Percentiles rank a stretch among this genome's conserved stretches.
Conservation (phyloP, 2,888 invertebrate genomes). For the Latrodectus elegans region DNA sequence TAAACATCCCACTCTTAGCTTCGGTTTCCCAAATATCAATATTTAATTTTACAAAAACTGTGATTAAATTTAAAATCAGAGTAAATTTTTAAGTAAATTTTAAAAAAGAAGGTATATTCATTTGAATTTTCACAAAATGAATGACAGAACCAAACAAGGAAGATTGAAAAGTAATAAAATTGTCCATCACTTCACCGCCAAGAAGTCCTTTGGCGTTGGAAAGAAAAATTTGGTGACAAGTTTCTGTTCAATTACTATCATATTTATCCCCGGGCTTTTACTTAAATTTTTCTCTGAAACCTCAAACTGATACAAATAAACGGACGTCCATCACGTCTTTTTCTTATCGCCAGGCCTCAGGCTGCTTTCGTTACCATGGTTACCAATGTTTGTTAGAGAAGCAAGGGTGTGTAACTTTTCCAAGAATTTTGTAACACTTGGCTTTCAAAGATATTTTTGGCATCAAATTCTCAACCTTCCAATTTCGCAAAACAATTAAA, state of each 20-base stretch:
- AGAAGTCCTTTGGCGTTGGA: neutral
- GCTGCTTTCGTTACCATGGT: constrained; percentile 47
- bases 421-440: constrained; percentile 17
- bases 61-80: too few species aligned
- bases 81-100: too few species aligned
- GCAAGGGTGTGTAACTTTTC: constrained; percentile 43
- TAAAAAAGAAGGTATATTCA: too few species aligned
- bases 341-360: constrained; percentile 55
- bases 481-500: constrained; percentile 10
- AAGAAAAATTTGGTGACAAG: constrained; percentile 14
- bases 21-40: too few species aligned
- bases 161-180: too few species aligned
- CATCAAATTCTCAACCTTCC: constrained; percentile 13
- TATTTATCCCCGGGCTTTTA: constrained; percentile 7
- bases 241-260: constrained; percentile 32
- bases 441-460: constrained; percentile 13
- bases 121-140: too few species aligned
- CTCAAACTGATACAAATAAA: constrained; percentile 18
- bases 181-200: too few species aligned
- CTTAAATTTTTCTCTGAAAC: constrained; percentile 37
- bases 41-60: too few species aligned
- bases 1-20: too few species aligned
- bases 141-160: too few species aligned
- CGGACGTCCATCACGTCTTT: constrained; percentile 46
- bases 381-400: constrained; percentile 56